Base-by-base conservation (phyloP, 37 sponge, comb jelly and placozoan species). In the Crambe crambe region DNA sequence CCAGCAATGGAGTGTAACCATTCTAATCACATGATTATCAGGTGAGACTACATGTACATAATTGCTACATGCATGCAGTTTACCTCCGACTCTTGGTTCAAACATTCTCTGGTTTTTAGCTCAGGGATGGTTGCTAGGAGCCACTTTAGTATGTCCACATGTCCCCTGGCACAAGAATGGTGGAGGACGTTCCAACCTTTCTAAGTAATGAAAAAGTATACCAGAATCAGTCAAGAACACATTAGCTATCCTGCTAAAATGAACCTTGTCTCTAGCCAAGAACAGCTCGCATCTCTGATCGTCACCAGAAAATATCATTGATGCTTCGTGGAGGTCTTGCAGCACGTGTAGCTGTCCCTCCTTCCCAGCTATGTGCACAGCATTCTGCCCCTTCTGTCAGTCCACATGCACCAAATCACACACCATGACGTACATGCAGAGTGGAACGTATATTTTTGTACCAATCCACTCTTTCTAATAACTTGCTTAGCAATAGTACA, bases 1-100 rank as follows among this genome's bases (percentile, higher is more conserved):
- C 25, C 43, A 86, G 68, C 10, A 86, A 37, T 1, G 75, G 75
- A 25, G 86, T 74, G 76, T 79, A 86, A 15, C 86, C 86, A 57
- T 22, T n/a, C 80, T 79, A 23, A n/a, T n/a, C n/a, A n/a, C n/a
- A n/a, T n/a, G n/a, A n/a, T n/a, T n/a, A n/a, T n/a, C 8, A 61
- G 31, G 42, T 57, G 39, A 1, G 32, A n/a, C n/a, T n/a, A n/a
- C n/a, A n/a, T n/a, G n/a, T n/a, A n/a, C n/a, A n/a, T n/a, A n/a
- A n/a, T n/a, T n/a, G n/a, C n/a, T n/a, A n/a, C n/a, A n/a, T n/a
- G 10, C 51, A 12, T 47, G 12, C 12, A 6, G 6, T 12, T 47
- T 47, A 56, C 80, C 69, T 79, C 62, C 1, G 68, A 62, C 73
- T 73, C 61, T 3, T 34, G 37, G 29, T 82, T 82, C 20, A 71